These are phyloP conservation scores for Gnathonemus longibarbis DNA, from an alignment of 2,113 vertebrate species.

Conservation along the genomic window DNA sequence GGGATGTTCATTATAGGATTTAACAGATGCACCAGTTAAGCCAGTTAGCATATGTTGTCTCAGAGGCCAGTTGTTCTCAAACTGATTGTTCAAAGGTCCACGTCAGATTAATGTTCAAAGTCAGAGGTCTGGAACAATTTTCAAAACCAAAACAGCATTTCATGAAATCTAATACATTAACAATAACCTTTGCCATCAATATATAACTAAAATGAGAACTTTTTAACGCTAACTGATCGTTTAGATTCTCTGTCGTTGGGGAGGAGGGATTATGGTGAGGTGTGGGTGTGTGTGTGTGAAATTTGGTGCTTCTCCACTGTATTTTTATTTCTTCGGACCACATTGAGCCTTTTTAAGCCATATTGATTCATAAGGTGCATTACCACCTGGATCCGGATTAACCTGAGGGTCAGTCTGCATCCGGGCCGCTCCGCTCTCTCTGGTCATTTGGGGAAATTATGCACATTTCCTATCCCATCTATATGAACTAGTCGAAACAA, in stretches of 20 bases:
- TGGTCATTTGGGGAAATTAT: too few species aligned
- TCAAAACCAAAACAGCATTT: background rate
- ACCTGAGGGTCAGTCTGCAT: too few species aligned
- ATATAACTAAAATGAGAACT: background rate
- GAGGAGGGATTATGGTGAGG: background rate
- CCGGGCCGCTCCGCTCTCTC: too few species aligned
- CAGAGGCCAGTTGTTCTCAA: background rate
- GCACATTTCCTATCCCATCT: too few species aligned
- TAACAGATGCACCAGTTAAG: background rate
- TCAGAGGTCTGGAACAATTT: background rate
- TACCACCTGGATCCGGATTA: too few species aligned
- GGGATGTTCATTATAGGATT: background rate
- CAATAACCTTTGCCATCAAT: background rate
- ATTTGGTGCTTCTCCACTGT: too few species aligned
- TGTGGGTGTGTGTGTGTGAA: background rate
- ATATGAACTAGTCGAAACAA: background rate
- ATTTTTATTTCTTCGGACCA: too few species aligned
- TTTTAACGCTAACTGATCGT: background rate
- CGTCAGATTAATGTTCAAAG: background rate
- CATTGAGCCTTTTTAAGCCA: too few species aligned
- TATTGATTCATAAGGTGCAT: too few species aligned
- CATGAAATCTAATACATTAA: background rate
- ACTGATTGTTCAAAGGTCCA: background rate
- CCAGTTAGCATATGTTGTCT: background rate
- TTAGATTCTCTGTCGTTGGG: background rate